phyloP scores from a whole-genome alignment of 2,113 vertebrate species.

The pig (Sus scrofa) region T2T-Sscrofa CM000813.6:111031001-111031500 shows the following conservation, averaged over 20 bases:
- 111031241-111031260: neutral
- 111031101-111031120: neutral
- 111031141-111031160: neutral
- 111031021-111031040: neutral
- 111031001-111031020: neutral
- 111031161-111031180: neutral
- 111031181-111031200: neutral
- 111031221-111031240: neutral
- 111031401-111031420: neutral
- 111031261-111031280: neutral
- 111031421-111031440: neutral
- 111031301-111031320: neutral
- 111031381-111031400: neutral
- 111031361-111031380: conserved; percentile 33
- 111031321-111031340: neutral
- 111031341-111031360: conserved; percentile 5
- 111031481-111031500: neutral
- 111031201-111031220: neutral
- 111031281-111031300: neutral
- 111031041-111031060: neutral
- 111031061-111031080: neutral
- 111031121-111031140: neutral
- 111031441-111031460: conserved; percentile 15
- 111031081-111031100: neutral
- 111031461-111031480: neutral